Percentiles rank a stretch among this genome's conserved stretches.
Evolutionary conservation across 1,140 invertebrate genomes (phyloP).

Genomic region (Sarcophaga peregrina): DNA sequence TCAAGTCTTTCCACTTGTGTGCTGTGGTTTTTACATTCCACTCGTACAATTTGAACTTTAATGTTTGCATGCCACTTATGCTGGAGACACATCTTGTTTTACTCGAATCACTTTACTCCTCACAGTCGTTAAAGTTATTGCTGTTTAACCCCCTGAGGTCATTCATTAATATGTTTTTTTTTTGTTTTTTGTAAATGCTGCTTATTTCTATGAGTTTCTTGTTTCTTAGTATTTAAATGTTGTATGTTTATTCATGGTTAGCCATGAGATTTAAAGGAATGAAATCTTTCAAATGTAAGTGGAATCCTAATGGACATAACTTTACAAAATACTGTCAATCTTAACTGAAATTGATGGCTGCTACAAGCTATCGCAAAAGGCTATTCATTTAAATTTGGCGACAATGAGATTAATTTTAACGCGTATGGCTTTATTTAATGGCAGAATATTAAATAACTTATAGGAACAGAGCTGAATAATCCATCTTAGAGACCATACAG

Average conservation of each 20-base stretch:
- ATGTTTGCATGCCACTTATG: slow-evolving; percentile 8
- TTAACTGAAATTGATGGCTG: no score
- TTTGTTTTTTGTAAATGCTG: neutral
- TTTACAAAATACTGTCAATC: no score
- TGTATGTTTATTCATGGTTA: neutral
- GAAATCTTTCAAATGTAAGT: neutral
- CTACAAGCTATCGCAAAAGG: no score
- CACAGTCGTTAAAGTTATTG: neutral
- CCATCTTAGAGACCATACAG: no score
- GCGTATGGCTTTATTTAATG: no score
- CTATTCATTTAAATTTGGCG: no score
- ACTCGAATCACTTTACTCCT: neutral
- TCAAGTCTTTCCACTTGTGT: neutral
- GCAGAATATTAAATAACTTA: no score
- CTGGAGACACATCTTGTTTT: neutral
- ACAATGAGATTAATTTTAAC: no score
- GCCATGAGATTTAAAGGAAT: neutral
- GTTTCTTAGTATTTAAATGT: neutral
- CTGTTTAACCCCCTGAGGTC: neutral
- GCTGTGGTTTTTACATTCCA: no score
- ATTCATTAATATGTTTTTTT: neutral
- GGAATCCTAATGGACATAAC: no score
- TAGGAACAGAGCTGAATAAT: no score
- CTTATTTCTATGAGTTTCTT: neutral
- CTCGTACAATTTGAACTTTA: neutral